These are phyloP conservation scores for Apogon hyalosoma DNA, from an alignment of 2,797 vertebrate genomes.

Conservation along the genomic window DNA sequence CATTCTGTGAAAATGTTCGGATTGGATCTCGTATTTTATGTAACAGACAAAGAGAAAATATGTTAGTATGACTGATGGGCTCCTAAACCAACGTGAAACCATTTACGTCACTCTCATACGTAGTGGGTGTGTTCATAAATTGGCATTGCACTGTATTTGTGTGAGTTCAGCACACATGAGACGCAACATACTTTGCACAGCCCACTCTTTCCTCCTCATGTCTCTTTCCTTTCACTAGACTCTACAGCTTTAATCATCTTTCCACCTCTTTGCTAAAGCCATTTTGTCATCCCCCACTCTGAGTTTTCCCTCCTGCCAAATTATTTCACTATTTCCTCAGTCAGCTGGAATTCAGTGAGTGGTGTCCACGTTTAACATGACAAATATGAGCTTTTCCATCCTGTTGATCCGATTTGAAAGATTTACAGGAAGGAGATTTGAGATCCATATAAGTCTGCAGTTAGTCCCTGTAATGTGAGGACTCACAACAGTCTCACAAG, in stretches of 20 bases:
- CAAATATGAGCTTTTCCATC: too few relatives aligned
- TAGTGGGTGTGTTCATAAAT: constrained; percentile 25
- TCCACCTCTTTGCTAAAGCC: constrained; percentile 17
- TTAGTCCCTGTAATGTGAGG: too few relatives aligned
- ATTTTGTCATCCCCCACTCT: constrained; percentile 1
- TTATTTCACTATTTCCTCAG: not conserved
- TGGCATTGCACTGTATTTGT: constrained; percentile 34
- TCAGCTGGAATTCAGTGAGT: not conserved
- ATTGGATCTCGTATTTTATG: not conserved
- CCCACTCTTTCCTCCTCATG: not conserved
- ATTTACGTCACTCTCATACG: constrained; percentile 59
- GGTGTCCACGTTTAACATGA: too few relatives aligned
- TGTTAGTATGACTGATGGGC: constrained; percentile 38
- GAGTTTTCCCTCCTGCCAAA: not conserved
- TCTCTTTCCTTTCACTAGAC: constrained; percentile 12
- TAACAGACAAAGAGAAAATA: constrained; percentile 10
- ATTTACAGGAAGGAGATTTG: too few relatives aligned
- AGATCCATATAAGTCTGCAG: too few relatives aligned
- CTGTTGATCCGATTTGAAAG: too few relatives aligned
- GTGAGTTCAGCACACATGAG: not conserved
- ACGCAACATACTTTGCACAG: not conserved
- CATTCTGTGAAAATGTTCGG: not conserved
- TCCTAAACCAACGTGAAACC: constrained; percentile 33
- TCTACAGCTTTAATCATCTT: not conserved
- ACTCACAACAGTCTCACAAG: not conserved